These are phyloP conservation scores for Euphydryas editha DNA, from an alignment of 2,888 invertebrate genomes.

Conservation along the genomic window DNA sequence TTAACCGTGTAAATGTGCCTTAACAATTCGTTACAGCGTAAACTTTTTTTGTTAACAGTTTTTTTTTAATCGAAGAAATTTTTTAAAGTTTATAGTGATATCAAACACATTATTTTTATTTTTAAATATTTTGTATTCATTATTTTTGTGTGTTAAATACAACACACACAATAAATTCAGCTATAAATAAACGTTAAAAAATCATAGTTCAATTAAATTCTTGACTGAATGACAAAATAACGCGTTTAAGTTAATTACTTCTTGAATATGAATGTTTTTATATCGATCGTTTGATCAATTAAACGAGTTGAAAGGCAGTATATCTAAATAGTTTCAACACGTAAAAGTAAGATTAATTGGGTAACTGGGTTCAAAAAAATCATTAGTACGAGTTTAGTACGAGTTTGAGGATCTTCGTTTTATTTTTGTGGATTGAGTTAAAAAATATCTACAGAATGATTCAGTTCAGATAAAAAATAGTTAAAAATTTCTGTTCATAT, in stretches of 20 bases:
- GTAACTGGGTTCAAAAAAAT: constrained; percentile 22
- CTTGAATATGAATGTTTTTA: neutral
- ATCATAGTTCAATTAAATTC: neutral
- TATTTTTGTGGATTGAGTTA: neutral
- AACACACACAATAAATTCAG: neutral
- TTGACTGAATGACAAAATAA: neutral
- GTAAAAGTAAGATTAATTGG: constrained; percentile 27
- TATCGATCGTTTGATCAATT: neutral
- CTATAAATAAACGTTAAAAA: neutral
- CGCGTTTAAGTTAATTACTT: neutral
- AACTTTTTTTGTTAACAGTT: neutral
- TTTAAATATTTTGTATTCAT: neutral
- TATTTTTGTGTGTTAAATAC: neutral
- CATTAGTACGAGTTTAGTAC: no score
- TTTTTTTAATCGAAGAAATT: neutral
- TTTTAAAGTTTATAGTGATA: neutral
- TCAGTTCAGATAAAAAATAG: no score
- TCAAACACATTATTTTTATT: neutral
- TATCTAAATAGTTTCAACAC: constrained; percentile 17
- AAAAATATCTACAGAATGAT: no score
- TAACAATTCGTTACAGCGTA: neutral
- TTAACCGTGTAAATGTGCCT: constrained; percentile 1
- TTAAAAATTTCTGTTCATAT: no score
- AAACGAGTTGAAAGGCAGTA: neutral
- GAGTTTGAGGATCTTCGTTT: neutral